Evolutionary conservation across 2,888 invertebrate species (phyloP).

Genomic region (Luperina testacea): DNA sequence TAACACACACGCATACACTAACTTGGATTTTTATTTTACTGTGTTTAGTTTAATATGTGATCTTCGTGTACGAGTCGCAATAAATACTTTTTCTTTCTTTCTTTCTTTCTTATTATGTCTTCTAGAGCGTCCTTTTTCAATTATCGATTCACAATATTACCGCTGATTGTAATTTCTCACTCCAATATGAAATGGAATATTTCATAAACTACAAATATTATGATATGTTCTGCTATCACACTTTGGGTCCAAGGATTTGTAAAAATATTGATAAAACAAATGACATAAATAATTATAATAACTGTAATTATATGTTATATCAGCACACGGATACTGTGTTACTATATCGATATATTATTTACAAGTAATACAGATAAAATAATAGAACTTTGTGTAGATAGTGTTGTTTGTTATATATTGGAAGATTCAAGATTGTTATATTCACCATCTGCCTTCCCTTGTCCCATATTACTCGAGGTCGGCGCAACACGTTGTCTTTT

Average conservation of each 20-base stretch:
- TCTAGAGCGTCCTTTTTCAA: background rate
- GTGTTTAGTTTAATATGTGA: too few species aligned
- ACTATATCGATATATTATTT: constrained; percentile 19
- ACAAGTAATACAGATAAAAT: constrained; percentile 40
- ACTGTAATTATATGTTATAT: constrained; percentile 22
- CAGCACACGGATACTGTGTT: constrained; percentile 12
- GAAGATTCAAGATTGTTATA: too few species aligned
- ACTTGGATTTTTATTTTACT: too few species aligned
- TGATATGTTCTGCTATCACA: constrained; percentile 35
- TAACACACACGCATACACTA: too few species aligned
- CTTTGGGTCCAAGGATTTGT: constrained; percentile 48
- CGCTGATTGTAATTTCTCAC: background rate
- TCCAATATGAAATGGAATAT: constrained; percentile 39
- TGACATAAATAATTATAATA: constrained; percentile 23
- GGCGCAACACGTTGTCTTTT: too few species aligned
- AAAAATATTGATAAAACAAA: constrained; percentile 47
- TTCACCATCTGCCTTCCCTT: too few species aligned
- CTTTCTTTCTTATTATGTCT: background rate
- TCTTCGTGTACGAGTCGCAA: too few species aligned
- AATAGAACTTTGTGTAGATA: constrained; percentile 19
- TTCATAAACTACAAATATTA: constrained; percentile 16
- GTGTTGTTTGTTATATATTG: background rate
- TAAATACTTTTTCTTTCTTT: too few species aligned
- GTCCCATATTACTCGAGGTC: too few species aligned
- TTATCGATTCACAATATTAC: background rate